Conservation (phyloP, 1,140 invertebrate genomes). For the Yoshiicerus persimilis region DNA sequence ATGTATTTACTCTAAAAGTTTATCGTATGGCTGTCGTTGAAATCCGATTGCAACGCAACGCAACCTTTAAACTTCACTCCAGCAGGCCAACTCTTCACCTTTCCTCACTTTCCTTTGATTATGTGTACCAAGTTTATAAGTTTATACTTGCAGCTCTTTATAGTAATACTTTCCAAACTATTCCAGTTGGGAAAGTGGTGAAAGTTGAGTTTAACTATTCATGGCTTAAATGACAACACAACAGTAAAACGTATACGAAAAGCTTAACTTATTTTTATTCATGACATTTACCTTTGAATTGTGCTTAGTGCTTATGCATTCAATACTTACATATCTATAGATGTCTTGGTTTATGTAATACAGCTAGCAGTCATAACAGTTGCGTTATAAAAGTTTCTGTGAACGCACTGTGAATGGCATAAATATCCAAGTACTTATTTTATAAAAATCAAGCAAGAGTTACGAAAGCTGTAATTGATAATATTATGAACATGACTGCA, state of each 20-base stretch:
- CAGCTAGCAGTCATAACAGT: no score
- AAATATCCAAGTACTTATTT: no score
- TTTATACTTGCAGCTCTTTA: not conserved
- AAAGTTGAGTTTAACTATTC: not conserved
- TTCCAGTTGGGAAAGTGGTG: not conserved
- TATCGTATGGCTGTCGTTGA: not conserved
- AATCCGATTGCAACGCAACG: not conserved
- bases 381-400: no score
- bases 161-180: not conserved
- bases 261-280: not conserved
- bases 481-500: no score
- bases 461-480: no score
- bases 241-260: not conserved
- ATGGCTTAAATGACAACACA: not conserved
- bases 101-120: not conserved
- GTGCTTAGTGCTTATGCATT: not conserved
- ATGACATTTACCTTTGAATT: not conserved
- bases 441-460: no score
- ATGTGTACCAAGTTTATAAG: not conserved
- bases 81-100: not conserved
- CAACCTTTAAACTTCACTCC: not conserved
- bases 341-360: no score
- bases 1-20: not conserved
- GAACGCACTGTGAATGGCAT: no score
- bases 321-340: no score